Evolutionary conservation across 92 coral and sea anemone genomes (phyloP).

Genomic region (Palythoa grandiflora): DNA sequence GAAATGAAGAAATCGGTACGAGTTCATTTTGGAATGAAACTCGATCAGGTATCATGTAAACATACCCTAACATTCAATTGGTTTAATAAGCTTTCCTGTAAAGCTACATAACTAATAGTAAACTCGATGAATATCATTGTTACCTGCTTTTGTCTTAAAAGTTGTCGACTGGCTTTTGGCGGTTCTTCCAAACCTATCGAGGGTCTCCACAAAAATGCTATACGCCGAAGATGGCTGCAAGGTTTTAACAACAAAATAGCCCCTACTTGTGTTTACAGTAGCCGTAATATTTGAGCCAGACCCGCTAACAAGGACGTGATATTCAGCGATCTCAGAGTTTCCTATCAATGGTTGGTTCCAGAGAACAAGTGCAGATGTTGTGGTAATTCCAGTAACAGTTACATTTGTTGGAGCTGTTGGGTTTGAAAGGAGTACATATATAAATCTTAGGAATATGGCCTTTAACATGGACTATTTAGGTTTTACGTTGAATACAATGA

Average conservation of each 20-base stretch:
- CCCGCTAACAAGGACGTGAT: neutral
- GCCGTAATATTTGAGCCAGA: neutral
- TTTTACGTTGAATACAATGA: neutral
- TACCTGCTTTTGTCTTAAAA: constrained; percentile 10
- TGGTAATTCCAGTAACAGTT: neutral
- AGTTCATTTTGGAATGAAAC: too few species aligned
- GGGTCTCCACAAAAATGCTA: neutral
- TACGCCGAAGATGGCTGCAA: constrained; percentile 4
- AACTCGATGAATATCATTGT: neutral
- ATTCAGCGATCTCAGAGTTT: neutral
- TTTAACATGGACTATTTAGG: neutral
- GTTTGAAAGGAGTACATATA: neutral
- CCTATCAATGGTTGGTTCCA: constrained; percentile 17
- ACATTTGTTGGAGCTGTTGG: constrained; percentile 19
- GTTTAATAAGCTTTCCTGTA: neutral
- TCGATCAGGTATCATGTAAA: too few species aligned
- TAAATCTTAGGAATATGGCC: too few species aligned
- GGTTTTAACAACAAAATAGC: neutral
- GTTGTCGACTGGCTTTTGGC: neutral
- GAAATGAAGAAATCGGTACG: too few species aligned
- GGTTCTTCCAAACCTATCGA: neutral
- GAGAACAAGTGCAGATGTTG: constrained; percentile 20
- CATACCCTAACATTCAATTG: too few species aligned
- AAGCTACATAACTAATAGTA: neutral
- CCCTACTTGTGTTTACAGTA: neutral